These are phyloP conservation scores for Equus przewalskii DNA, from an alignment of 2,113 vertebrate species.

Conservation along the genomic window DNA sequence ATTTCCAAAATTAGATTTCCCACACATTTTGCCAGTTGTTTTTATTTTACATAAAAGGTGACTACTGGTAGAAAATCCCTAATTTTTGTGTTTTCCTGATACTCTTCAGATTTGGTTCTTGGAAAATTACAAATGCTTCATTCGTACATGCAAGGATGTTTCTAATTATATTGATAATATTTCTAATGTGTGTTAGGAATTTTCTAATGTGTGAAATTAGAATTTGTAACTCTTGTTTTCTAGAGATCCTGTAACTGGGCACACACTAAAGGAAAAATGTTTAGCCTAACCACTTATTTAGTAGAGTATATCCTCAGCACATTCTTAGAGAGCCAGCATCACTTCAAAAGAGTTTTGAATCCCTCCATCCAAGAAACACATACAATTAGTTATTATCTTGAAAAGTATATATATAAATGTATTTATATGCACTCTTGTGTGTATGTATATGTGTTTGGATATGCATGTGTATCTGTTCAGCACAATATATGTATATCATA, in stretches of 20 bases:
- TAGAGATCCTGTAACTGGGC: not conserved
- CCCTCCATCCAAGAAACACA: not conserved
- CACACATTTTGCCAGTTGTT: not conserved
- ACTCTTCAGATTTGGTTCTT: not conserved
- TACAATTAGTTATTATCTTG: not conserved
- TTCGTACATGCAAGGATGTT: not conserved
- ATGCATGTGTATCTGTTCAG: not conserved
- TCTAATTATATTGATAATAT: not conserved
- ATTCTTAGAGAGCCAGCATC: not conserved
- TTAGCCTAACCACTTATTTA: not conserved
- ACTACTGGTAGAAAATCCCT: not conserved
- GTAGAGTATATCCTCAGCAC: not conserved
- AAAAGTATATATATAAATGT: not conserved
- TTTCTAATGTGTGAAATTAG: not conserved
- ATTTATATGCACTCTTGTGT: not conserved
- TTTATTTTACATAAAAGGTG: constrained; percentile 10
- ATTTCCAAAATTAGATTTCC: not conserved
- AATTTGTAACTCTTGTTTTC: not conserved
- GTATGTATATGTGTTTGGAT: not conserved
- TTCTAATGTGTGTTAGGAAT: not conserved
- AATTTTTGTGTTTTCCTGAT: not conserved
- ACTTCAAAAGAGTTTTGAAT: not conserved
- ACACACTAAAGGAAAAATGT: not conserved
- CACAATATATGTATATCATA: not conserved
- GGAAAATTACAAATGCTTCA: not conserved